Evolutionary conservation across 1,140 invertebrate genomes (phyloP), one percentile per base, ranked within the genome.

Genomic region (Steinernema feltiae): DNA sequence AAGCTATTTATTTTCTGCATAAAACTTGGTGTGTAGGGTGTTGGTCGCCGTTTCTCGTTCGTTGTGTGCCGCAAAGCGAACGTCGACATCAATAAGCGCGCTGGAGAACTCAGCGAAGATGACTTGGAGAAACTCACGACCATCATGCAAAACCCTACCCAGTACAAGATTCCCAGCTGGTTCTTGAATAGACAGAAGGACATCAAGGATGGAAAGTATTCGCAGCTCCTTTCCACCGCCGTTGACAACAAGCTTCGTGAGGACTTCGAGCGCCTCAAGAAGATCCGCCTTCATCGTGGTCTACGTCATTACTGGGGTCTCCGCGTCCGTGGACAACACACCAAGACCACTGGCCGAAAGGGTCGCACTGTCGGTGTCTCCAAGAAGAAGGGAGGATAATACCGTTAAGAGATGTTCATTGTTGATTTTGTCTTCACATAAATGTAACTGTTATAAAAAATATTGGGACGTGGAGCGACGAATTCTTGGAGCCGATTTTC

Each of bases 141-240:
- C 27, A 95, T 98, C 83, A 97, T 98, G 92, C 90, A 91, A 0
- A 97, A 97, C 87, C 95, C 96, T 32, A 90, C 95, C 48, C 94
- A 97, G 87, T 98, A 97, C 89, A 98, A 98, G 89, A 98, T 99
- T 82, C 95, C 96, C 3, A 93, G 97, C 86, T 99, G 95, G 95
- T 98, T 98, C 89, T 90, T 98, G 46, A 98, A 98, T 87, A 96
- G 96, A 90, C 95, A 98, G 88, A 98, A 97, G 87, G 96, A 99
- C 88, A 93, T 97, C 87, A 93, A 97, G 86, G 95, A 98, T 89
- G 95, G 95, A 82, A 98, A 97, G 90, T 97, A 93, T 89, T 92
- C 91, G 73, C 95, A 88, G 87, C 89, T 95, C 75, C 94, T 95
- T 71, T 94, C 95, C 78, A 93, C 94, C 73, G 91, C 91, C 81